phyloP scores from a whole-genome alignment of 2,113 vertebrate genomes.

The Bubalus kerabau region DNA sequence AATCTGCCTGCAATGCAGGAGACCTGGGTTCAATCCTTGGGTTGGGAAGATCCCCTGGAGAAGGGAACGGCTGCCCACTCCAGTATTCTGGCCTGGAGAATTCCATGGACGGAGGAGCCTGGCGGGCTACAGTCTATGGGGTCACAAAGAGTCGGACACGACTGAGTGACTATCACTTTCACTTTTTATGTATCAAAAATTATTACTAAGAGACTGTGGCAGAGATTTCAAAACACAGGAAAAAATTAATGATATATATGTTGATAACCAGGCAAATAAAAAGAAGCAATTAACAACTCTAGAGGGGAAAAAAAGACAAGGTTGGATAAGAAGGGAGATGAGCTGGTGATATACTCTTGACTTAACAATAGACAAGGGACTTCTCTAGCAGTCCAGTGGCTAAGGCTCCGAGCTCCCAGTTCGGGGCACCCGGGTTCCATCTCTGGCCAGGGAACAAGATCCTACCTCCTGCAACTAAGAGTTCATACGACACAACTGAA shows the following conservation, averaged over 20 bases:
- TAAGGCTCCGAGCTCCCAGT: background rate
- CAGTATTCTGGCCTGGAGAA: background rate
- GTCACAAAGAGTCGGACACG: background rate
- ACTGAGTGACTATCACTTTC: background rate
- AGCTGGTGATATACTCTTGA: background rate
- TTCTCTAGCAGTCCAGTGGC: background rate
- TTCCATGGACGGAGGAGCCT: background rate
- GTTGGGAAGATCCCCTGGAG: background rate
- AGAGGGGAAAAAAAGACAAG: background rate
- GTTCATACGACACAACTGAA: background rate
- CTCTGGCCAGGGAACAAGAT: background rate
- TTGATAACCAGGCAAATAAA: background rate
- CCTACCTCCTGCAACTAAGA: background rate
- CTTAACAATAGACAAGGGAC: background rate
- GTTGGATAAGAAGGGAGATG: background rate
- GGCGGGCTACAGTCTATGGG: rapidly evolving
- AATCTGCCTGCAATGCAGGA: background rate
- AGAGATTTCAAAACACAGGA: background rate
- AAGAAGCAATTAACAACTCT: background rate
- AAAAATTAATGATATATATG: background rate
- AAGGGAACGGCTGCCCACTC: background rate
- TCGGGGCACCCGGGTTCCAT: background rate
- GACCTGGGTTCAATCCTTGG: background rate
- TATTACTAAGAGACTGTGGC: background rate
- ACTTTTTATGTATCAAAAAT: background rate